A percentile compares a stretch with the other conserved stretches of the same genome.
Evolutionary conservation across 1,140 invertebrate species (phyloP).

Genomic region (Homarus americanus): DNA sequence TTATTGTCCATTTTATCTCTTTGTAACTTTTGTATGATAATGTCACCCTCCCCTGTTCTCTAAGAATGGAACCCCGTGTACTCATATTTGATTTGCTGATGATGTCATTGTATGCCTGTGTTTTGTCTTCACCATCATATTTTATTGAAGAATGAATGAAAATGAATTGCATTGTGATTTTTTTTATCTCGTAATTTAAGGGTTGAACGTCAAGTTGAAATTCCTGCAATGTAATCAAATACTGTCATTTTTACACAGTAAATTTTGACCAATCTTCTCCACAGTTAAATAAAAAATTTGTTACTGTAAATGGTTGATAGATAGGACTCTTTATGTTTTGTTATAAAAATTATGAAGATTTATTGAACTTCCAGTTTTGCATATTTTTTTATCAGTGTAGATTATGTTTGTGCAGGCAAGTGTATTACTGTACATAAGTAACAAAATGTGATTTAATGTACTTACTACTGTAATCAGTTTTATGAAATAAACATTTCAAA

Average conservation of each 20-base stretch:
- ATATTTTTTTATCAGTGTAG: constrained; percentile 23
- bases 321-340: neutral
- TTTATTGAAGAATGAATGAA: neutral
- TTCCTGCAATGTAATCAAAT: neutral
- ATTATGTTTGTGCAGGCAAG: constrained; percentile 43
- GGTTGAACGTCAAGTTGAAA: neutral
- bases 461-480: constrained; percentile 56
- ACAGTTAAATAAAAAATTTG: neutral
- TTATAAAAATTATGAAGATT: neutral
- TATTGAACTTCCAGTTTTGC: constrained; percentile 18
- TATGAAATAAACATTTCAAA: constrained; percentile 47
- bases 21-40: constrained; percentile 7
- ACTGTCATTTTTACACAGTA: neutral
- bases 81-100: neutral
- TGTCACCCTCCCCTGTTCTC: neutral
- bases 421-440: constrained; percentile 54
- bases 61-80: neutral
- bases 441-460: constrained; percentile 57
- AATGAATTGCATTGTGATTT: neutral
- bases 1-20: neutral
- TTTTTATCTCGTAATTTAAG: neutral
- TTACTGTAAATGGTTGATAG: neutral
- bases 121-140: constrained; percentile 8
- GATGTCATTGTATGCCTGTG: constrained; percentile 33
- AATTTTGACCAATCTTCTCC: neutral